Evolutionary conservation across 37 sponge, comb jelly and placozoan genomes (phyloP).

Genomic region (Bolinopsis microptera): DNA sequence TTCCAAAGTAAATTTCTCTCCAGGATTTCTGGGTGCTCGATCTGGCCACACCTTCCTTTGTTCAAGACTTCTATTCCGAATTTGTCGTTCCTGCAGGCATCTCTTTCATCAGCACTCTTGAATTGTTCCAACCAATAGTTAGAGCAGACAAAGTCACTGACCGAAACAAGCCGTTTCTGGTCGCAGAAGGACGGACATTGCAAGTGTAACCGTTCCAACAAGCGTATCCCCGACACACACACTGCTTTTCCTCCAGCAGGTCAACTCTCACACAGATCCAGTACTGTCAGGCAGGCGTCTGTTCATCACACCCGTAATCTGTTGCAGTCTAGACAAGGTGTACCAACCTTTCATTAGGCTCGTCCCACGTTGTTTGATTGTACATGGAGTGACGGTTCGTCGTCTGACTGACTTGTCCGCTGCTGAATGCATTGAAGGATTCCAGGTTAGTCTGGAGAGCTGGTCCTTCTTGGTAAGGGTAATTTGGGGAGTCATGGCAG

Average conservation of each 20-base stretch:
- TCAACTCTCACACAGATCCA: constrained; percentile 16
- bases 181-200: background rate
- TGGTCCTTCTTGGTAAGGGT: constrained; percentile 35
- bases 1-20: background rate
- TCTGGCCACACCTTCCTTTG: background rate
- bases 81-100: background rate
- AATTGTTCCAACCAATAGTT: constrained; percentile 5
- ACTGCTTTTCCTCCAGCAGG: background rate
- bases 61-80: background rate
- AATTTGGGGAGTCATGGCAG: background rate
- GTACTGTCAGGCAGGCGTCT: background rate
- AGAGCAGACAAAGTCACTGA: background rate
- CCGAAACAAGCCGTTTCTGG: background rate
- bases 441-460: too few relatives aligned
- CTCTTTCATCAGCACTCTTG: background rate
- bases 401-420: too few relatives aligned
- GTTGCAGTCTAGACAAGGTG: constrained; percentile 29
- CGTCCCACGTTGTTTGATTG: background rate
- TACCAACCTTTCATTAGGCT: constrained; percentile 31
- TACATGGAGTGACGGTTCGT: background rate
- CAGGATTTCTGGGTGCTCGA: background rate
- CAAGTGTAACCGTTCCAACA: background rate
- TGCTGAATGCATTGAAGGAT: too few relatives aligned
- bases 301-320: background rate
- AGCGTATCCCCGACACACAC: constrained; percentile 5